Conservation (phyloP, 2,113 vertebrate genomes). For the Himantopus leucocephalus region DNA sequence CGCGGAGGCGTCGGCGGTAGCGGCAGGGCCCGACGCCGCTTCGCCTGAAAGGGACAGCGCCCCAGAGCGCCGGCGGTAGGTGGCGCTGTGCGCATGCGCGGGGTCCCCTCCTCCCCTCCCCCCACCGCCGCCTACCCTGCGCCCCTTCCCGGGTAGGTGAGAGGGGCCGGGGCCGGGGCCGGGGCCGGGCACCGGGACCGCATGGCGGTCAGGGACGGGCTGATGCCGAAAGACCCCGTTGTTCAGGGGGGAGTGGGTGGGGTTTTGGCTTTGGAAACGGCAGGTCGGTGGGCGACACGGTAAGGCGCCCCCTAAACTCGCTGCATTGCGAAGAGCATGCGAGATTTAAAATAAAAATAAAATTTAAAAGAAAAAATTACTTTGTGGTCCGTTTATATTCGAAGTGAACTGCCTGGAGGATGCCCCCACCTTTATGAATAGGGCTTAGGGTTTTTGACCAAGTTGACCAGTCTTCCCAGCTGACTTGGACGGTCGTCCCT, state of each 20-base stretch:
- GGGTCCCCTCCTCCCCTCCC: too few species aligned
- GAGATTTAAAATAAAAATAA: not conserved
- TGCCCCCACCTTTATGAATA: not conserved
- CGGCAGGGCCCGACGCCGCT: too few species aligned
- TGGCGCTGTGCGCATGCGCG: not conserved
- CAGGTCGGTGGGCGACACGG: rapidly evolving
- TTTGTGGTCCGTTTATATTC: not conserved
- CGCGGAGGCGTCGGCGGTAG: not conserved
- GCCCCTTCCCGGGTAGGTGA: too few species aligned
- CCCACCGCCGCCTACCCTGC: too few species aligned
- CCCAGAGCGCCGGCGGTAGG: too few species aligned
- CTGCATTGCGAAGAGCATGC: rapidly evolving
- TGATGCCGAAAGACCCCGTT: too few species aligned
- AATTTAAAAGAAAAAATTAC: too few species aligned
- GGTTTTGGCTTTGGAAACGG: not conserved
- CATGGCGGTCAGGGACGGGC: not conserved
- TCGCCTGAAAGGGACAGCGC: not conserved
- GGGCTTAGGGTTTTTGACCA: not conserved
- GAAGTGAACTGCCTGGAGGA: not conserved
- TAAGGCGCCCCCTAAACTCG: not conserved
- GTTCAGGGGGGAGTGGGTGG: not conserved
- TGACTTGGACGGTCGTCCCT: not conserved
- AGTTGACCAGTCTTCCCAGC: not conserved
- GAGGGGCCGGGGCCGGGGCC: too few species aligned
- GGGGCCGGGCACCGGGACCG: too few species aligned